Evolutionary conservation across 2,888 invertebrate genomes (phyloP).

Genomic region (Leucophenga montana): DNA sequence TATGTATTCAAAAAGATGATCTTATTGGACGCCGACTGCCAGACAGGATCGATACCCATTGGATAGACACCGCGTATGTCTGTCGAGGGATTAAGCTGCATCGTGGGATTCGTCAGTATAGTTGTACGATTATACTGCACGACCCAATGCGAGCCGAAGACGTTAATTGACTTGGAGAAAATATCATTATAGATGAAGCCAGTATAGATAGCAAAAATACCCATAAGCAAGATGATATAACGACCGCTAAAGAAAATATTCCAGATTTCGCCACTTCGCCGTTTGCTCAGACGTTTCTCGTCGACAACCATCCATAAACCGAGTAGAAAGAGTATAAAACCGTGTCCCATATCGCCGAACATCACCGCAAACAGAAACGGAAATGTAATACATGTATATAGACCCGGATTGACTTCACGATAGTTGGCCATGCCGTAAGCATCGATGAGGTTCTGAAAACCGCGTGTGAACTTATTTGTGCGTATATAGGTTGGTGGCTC

Average conservation of each 20-base stretch:
- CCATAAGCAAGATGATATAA: conserved; percentile 97
- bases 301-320: conserved; percentile 86
- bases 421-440: conserved; percentile 95
- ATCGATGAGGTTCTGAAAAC: conserved; percentile 94
- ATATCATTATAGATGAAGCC: conserved; percentile 97
- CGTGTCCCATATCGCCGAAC: conserved; percentile 97
- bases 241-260: conserved; percentile 97
- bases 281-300: conserved; percentile 83
- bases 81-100: conserved; percentile 79
- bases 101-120: conserved; percentile 72
- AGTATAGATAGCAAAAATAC: conserved; percentile 96
- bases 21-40: conserved; percentile 87
- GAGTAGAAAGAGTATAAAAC: conserved; percentile 86
- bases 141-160: conserved; percentile 91
- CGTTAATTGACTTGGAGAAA: conserved; percentile 94
- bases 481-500: conserved; percentile 92
- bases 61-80: conserved; percentile 76
- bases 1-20: conserved; percentile 94
- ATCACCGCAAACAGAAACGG: conserved; percentile 96
- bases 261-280: conserved; percentile 89
- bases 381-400: conserved; percentile 91
- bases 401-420: conserved; percentile 91
- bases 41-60: conserved; percentile 86
- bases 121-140: conserved; percentile 76
- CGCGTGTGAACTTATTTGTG: conserved; percentile 92